Evolutionary conservation across 1,140 invertebrate genomes (phyloP).

Genomic region (Orchestia grillus): DNA sequence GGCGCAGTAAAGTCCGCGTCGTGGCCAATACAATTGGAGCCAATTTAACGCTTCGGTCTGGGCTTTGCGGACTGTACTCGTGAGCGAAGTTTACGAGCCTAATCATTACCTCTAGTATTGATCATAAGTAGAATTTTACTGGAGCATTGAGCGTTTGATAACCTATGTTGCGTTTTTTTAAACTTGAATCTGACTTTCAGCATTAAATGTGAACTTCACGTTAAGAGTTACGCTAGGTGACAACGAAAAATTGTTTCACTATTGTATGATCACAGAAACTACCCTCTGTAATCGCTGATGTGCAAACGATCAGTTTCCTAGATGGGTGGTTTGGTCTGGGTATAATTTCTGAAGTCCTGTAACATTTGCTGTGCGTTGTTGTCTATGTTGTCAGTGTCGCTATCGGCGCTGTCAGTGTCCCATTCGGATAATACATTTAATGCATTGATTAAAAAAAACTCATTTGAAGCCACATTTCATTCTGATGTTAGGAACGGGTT

Average conservation of each 20-base stretch:
- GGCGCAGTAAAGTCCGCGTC: not conserved
- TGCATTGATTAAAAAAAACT: too few relatives aligned
- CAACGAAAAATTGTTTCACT: too few relatives aligned
- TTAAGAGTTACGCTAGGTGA: too few relatives aligned
- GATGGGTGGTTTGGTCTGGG: too few relatives aligned
- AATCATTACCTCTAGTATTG: not conserved
- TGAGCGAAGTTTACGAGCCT: not conserved
- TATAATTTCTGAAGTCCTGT: not conserved
- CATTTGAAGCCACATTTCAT: too few relatives aligned
- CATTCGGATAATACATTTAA: too few relatives aligned
- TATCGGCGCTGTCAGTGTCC: too few relatives aligned
- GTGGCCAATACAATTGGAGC: not conserved
- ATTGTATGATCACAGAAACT: too few relatives aligned
- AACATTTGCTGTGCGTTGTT: not conserved
- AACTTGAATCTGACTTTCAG: not conserved
- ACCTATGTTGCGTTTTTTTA: not conserved
- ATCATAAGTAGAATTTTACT: not conserved
- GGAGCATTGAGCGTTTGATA: not conserved
- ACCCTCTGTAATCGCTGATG: too few relatives aligned
- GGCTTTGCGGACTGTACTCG: not conserved
- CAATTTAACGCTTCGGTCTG: not conserved
- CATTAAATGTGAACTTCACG: not conserved
- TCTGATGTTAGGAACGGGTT: too few relatives aligned
- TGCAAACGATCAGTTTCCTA: too few relatives aligned
- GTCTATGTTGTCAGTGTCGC: not conserved